Evolutionary conservation across 2,888 invertebrate species (phyloP), one percentile per base, ranked within the genome.

Genomic region (Schrankia costaestrigalis): DNA sequence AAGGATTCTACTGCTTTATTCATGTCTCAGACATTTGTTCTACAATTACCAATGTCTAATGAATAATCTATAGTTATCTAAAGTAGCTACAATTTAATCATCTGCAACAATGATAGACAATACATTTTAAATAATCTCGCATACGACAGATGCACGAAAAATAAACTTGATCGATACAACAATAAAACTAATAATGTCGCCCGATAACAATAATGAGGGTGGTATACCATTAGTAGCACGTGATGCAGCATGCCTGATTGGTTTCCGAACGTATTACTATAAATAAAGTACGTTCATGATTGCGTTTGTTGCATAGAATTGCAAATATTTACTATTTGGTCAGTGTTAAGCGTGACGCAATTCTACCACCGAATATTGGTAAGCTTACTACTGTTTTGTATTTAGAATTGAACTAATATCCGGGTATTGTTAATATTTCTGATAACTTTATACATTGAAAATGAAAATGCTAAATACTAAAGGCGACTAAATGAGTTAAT

Each of bases 241-340:
- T 82, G 82, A 73, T 65, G 59, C 58, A 62, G 74, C 76, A 76
- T 72, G 71, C 64, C 57, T 67, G 71, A 74, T 78, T 71, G 65
- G 59, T 57, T 63, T 68, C 63, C 55, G 64, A 59, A 56, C 55
- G 49, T 38, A 25, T 21, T 36, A 27, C 41, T 50, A 55, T 58
- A 57, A 52, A 58, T 49, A 54, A 15, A 3, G 1, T 23, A 43
- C 35, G 46, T 28, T 45, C 41, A 56, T 60, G 63, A 71, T 69
- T 68, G 58, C 56, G 49, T 59, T 57, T 46, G 59, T 49, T 50
- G 50, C 42, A 46, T 40, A 39, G 37, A 46, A 44, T 43, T 42
- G 39, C 31, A 39, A 52, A 51, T 55, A 41, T 55, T 47, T 46
- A 32, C 36, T 48, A 28, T 37, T 31, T 33, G 34, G 31, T 26